phyloP scores from a whole-genome alignment of 2,797 vertebrate genomes.

The Acestrorhynchus altus region DNA sequence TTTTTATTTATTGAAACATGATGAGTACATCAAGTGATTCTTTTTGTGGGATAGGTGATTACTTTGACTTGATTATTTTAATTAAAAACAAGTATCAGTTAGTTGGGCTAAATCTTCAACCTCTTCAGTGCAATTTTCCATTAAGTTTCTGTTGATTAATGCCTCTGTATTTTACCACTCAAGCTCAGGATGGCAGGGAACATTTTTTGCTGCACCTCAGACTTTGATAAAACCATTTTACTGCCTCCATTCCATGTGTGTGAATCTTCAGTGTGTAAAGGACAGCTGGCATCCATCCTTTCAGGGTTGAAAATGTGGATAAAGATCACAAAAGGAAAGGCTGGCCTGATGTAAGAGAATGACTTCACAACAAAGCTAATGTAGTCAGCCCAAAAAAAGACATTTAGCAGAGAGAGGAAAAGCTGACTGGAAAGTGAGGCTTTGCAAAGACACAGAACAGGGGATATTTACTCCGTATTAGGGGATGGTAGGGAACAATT shows the following conservation, averaged over 20 bases:
- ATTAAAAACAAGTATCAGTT: not conserved
- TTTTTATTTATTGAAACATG: not conserved
- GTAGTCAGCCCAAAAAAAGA: not conserved
- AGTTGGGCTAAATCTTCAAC: not conserved
- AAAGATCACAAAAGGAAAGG: constrained; percentile 2
- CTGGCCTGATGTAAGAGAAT: not conserved
- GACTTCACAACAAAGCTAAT: not conserved
- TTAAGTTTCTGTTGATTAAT: not conserved
- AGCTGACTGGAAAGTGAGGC: not conserved
- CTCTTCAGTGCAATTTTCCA: not conserved
- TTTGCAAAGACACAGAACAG: not conserved
- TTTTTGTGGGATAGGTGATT: no score
- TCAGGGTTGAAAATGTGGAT: not conserved
- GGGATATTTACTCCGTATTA: not conserved
- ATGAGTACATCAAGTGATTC: not conserved
- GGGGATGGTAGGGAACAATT: not conserved
- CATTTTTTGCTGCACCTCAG: constrained; percentile 3
- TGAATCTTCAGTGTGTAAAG: not conserved
- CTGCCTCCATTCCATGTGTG: not conserved
- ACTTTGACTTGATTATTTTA: not conserved
- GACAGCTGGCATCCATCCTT: not conserved
- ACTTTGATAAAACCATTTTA: constrained; percentile 26
- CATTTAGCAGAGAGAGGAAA: constrained; percentile 4
- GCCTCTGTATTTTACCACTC: not conserved
- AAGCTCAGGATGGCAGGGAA: constrained; percentile 20